phyloP scores from a whole-genome alignment of 1,140 invertebrate genomes.

The Bombyx mandarina region DNA sequence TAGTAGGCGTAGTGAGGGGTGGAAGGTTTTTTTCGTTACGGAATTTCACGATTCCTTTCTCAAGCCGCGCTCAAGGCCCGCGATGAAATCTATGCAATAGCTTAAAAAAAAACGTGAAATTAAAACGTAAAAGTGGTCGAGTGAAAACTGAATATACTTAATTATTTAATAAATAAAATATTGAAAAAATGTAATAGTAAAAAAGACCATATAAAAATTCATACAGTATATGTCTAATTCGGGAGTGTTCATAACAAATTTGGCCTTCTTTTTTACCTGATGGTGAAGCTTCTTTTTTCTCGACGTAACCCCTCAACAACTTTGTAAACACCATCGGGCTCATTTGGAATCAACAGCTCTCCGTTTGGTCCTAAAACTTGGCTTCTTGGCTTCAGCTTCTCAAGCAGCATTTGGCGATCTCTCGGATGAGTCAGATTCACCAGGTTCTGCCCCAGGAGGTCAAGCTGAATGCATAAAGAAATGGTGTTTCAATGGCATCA shows the following conservation, averaged over 20 bases:
- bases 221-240: too few species aligned
- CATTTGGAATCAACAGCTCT: conserved; percentile 38
- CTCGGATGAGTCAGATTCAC: conserved; percentile 83
- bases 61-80: too few species aligned
- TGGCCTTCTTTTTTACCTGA: conserved; percentile 48
- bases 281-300: conserved; percentile 62
- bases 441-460: conserved; percentile 88
- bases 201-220: too few species aligned
- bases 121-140: too few species aligned
- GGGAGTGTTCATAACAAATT: background rate
- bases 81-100: too few species aligned
- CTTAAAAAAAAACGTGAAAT: too few species aligned
- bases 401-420: conserved; percentile 80
- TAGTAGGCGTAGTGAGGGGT: too few species aligned
- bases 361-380: conserved; percentile 32
- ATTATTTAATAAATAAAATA: too few species aligned
- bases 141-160: too few species aligned
- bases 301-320: conserved; percentile 31
- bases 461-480: conserved; percentile 73
- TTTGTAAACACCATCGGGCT: conserved; percentile 27
- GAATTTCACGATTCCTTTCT: too few species aligned
- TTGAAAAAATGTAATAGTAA: too few species aligned
- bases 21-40: too few species aligned
- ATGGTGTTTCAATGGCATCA: background rate
- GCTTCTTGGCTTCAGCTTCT: conserved; percentile 75